These are phyloP conservation scores for Gryon sp. DNA, from an alignment of 1,140 invertebrate genomes.

Conservation along the genomic window DNA sequence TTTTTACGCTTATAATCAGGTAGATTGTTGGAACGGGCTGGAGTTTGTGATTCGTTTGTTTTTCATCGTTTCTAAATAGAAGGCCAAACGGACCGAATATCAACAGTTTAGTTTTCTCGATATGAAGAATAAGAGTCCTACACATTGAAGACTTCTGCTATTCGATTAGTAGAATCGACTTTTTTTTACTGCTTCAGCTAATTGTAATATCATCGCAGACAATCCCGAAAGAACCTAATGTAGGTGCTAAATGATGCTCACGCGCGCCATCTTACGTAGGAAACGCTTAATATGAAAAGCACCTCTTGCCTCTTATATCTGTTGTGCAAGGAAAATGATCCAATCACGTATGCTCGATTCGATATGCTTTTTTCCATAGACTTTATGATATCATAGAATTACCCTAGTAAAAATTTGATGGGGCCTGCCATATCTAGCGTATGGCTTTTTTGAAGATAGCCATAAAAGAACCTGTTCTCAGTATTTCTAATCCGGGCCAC, in stretches of 20 bases:
- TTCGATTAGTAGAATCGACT: constrained; percentile 29
- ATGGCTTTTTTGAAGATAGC: too few relatives aligned
- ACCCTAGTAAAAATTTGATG: constrained; percentile 10
- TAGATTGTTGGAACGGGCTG: constrained; percentile 29
- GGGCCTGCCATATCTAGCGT: too few relatives aligned
- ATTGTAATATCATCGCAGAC: constrained; percentile 37
- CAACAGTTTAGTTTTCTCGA: constrained; percentile 38
- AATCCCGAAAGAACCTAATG: constrained; percentile 26
- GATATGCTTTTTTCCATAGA: too few relatives aligned
- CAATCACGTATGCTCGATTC: background rate
- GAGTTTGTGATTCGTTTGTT: constrained; percentile 10
- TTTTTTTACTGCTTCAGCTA: constrained; percentile 26
- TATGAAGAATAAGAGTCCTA: constrained; percentile 53
- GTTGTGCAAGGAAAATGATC: constrained; percentile 4
- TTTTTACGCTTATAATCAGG: constrained; percentile 1
- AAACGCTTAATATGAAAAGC: too few relatives aligned
- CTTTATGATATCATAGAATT: too few relatives aligned
- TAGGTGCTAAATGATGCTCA: constrained; percentile 25
- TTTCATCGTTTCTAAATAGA: constrained; percentile 33
- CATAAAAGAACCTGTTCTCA: too few relatives aligned
- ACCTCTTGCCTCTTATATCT: constrained; percentile 2
- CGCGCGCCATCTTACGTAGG: too few relatives aligned
- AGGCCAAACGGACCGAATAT: constrained; percentile 41
- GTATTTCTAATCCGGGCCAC: too few relatives aligned
- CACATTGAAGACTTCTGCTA: constrained; percentile 33